Base-by-base conservation (phyloP, 2,113 vertebrate genomes). In the Orthonyx spaldingii region DNA sequence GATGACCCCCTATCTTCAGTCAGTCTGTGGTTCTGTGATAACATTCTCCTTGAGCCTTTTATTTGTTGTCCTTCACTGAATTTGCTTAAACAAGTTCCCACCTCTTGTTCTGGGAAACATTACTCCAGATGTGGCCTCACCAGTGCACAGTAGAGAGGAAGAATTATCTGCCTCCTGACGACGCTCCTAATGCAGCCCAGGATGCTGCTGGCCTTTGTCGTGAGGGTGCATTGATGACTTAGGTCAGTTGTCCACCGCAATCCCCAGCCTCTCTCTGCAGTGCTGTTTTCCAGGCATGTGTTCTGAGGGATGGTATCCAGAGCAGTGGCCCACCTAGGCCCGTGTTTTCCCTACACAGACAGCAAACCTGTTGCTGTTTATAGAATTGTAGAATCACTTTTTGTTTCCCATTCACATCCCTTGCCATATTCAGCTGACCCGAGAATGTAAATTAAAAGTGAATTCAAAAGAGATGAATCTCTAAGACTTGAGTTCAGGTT, bases 271-370 rank as follows among this genome's bases (percentile, higher is more conserved):
- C 35, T 55, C 55, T 68, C 57, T 55, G 41, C 65, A 33, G 70
- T 42, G 33, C 65, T 93, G 95, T 47, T 80, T 37, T 63, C 22
- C 69, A 68, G 69, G 55, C 26, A 32, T 41, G 21, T 61, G 33
- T 35, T 41, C 61, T 0, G 1, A 61, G n/a, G 24, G 46, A 26
- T 60, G 46, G 46, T 37, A 0, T 68, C 28, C 39, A 32, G 53
- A 60, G n/a, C 46, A 68, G 65, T 35, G 32, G n/a, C 60, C 59
- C 19, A 28, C 28, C 10, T 59, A 17, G 15, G 21, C 19, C 9
- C 0, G 0, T 57, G 15, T 81, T 74, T 84, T 56, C 46, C n/a
- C 42, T 69, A 24, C 15, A 14, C 6, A 49, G 49, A 42, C 26
- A 33, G 15, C 41, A 69, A 76, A 77, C 42, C 22, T 66, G 44